Conservation (phyloP, 2,113 vertebrate genomes). For the Dromas ardeola region DNA sequence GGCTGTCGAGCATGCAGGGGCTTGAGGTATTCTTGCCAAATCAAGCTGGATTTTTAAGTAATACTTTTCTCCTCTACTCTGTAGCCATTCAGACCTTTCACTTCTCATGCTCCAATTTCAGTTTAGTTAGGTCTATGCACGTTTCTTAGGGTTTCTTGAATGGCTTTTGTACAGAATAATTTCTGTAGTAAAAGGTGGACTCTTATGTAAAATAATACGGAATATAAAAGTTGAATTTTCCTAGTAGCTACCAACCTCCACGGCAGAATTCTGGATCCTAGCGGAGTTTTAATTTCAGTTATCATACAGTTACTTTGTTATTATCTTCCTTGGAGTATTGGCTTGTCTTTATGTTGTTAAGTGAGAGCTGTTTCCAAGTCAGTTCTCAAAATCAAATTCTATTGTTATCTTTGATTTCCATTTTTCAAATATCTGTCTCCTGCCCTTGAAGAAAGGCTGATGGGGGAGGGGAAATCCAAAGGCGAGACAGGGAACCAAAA, state of each 20-base stretch:
- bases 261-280: neutral
- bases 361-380: neutral
- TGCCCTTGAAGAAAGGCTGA: neutral
- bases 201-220: rapidly evolving
- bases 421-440: neutral
- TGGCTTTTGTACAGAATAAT: neutral
- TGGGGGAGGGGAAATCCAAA: neutral
- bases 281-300: neutral
- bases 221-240: neutral
- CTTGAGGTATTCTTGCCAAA: neutral
- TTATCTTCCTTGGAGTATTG: neutral
- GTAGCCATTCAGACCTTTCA: neutral
- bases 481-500: neutral
- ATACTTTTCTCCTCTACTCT: neutral
- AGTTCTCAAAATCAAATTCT: neutral
- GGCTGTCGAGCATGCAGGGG: neutral
- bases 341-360: neutral
- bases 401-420: neutral
- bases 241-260: neutral
- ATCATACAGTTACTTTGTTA: neutral
- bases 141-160: neutral
- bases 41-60: neutral
- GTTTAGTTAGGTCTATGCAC: neutral
- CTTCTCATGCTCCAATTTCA: neutral
- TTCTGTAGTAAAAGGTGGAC: neutral